Evolutionary conservation across 1,140 invertebrate species (phyloP).

Genomic region (Pteromalus puparum): DNA sequence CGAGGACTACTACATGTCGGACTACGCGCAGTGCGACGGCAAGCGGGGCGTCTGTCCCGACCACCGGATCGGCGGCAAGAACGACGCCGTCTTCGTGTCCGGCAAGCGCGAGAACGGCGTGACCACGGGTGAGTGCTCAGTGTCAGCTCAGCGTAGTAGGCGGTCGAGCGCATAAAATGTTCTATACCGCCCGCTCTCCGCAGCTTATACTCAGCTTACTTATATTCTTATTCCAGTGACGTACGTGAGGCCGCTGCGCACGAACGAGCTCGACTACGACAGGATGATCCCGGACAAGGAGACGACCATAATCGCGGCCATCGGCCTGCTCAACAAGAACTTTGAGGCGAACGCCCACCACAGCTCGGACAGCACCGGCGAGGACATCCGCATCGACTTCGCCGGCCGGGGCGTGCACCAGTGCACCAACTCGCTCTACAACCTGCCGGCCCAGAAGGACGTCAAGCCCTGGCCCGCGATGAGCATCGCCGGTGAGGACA

Average conservation of each 20-base stretch:
- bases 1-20: conserved; percentile 90
- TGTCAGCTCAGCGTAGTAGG: no score
- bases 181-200: no score
- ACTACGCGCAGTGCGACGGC: conserved; percentile 88
- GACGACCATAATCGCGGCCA: conserved; percentile 89
- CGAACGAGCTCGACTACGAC: conserved; percentile 84
- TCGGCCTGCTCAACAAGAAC: conserved; percentile 86
- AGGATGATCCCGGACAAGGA: conserved; percentile 82
- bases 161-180: no score
- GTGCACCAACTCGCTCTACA: conserved; percentile 73
- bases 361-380: conserved; percentile 81
- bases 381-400: conserved; percentile 87
- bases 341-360: conserved; percentile 90
- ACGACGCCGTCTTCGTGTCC: conserved; percentile 85
- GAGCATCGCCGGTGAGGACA: conserved; percentile 69
- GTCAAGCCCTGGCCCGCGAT: conserved; percentile 79
- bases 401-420: conserved; percentile 75
- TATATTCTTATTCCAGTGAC: no score
- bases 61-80: conserved; percentile 85
- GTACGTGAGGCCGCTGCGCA: conserved; percentile 80
- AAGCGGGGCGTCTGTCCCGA: conserved; percentile 91
- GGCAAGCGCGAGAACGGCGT: conserved; percentile 87
- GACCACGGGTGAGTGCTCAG: conserved; percentile 77
- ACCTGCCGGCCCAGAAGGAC: conserved; percentile 66
- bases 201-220: no score